Evolutionary conservation across 2,888 invertebrate genomes (phyloP).

Genomic region (Cephus pulcher): DNA sequence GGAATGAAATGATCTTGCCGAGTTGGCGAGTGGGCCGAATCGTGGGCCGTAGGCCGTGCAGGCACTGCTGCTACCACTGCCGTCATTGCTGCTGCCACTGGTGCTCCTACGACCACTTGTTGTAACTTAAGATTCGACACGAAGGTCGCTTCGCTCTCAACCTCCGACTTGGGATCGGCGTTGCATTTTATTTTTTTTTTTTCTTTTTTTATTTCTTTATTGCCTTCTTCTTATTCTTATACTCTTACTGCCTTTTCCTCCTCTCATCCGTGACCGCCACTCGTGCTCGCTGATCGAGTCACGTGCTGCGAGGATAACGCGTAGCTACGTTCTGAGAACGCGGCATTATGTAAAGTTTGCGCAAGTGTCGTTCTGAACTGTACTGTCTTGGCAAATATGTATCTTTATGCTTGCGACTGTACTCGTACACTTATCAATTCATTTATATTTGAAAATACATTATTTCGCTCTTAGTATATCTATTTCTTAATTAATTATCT

Average conservation of each 20-base stretch:
- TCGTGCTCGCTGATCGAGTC: not conserved
- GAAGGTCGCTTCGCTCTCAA: slow-evolving; percentile 42
- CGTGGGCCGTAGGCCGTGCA: slow-evolving; percentile 24
- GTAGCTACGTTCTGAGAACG: slow-evolving; percentile 1
- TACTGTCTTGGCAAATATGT: not conserved
- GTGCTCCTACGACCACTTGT: slow-evolving; percentile 46
- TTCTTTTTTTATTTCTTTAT: not conserved
- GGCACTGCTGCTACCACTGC: slow-evolving; percentile 1
- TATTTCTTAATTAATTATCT: too few relatives aligned
- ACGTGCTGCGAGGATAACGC: not conserved
- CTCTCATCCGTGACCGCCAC: not conserved
- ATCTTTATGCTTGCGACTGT: not conserved
- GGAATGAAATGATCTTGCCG: slow-evolving; percentile 18
- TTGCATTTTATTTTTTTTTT: not conserved
- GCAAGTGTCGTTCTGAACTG: not conserved
- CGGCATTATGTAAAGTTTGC: slow-evolving; percentile 7
- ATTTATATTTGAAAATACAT: not conserved
- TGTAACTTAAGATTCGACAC: slow-evolving; percentile 53
- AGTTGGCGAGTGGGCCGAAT: slow-evolving; percentile 19
- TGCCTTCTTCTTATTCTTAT: not conserved
- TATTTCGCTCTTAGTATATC: not conserved
- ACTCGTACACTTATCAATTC: not conserved
- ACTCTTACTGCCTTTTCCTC: not conserved
- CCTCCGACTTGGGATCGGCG: not conserved
- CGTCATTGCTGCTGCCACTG: slow-evolving; percentile 16